phyloP scores from a whole-genome alignment of 2,113 vertebrate species.

The Chaetodon trifascialis region DNA sequence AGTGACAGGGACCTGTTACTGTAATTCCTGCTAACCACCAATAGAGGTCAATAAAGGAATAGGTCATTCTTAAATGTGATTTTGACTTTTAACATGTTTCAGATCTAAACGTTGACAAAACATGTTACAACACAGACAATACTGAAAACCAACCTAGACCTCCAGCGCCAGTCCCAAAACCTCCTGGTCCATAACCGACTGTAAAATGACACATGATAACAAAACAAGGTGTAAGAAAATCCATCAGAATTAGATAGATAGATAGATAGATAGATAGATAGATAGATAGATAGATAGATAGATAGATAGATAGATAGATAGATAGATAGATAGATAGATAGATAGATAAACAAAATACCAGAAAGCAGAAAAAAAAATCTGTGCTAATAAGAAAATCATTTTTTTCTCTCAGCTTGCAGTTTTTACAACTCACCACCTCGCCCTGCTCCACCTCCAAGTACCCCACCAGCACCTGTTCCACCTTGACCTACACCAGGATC shows the following conservation, averaged over 20 bases:
- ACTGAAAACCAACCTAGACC: constrained; percentile 43
- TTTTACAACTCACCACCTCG: constrained; percentile 49
- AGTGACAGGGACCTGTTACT: not conserved
- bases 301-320: no score
- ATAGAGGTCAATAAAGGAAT: constrained; percentile 33
- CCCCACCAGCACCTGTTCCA: constrained; percentile 51
- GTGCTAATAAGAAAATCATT: not conserved
- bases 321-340: no score
- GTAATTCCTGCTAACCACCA: constrained; percentile 20
- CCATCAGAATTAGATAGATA: not conserved
- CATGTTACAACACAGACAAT: not conserved
- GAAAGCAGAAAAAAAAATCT: not conserved
- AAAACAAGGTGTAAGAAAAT: no score
- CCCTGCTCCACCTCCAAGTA: constrained; percentile 70
- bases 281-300: no score
- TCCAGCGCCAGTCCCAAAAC: constrained; percentile 31
- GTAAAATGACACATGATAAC: constrained; percentile 1
- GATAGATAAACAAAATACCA: not conserved
- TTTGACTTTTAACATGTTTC: not conserved
- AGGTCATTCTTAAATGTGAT: not conserved
- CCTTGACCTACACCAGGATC: constrained; percentile 51
- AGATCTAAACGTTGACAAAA: not conserved
- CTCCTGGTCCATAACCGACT: constrained; percentile 43
- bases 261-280: no score
- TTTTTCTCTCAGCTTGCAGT: not conserved